phyloP scores from a whole-genome alignment of 2,888 invertebrate species.

The Cloeon dipterum region DNA sequence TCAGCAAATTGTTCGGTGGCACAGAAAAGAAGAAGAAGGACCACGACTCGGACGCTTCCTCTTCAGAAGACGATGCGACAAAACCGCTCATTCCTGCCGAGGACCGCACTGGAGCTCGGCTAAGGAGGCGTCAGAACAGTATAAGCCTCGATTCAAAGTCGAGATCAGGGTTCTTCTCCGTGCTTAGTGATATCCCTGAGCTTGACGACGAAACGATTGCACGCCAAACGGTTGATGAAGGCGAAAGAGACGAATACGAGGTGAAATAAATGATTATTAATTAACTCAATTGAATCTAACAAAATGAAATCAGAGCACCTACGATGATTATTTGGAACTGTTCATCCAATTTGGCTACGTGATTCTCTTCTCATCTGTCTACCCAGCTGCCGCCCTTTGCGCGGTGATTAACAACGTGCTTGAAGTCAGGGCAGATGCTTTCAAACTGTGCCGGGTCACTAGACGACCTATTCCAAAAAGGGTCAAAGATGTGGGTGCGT shows the following conservation, averaged over 20 bases:
- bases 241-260: conserved; percentile 41
- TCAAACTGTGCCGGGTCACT: conserved; percentile 44
- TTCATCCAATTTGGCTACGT: conserved; percentile 62
- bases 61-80: too few species aligned
- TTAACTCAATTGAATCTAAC: background rate
- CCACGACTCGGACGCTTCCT: too few species aligned
- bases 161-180: too few species aligned
- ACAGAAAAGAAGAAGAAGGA: too few species aligned
- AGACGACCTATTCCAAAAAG: conserved; percentile 40
- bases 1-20: too few species aligned
- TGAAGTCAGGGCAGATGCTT: conserved; percentile 49
- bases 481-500: conserved; percentile 48
- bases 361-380: conserved; percentile 51
- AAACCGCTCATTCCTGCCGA: too few species aligned
- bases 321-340: conserved; percentile 55
- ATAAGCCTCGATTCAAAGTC: too few species aligned
- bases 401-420: conserved; percentile 50
- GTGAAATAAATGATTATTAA: conserved; percentile 12
- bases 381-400: conserved; percentile 50
- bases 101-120: too few species aligned
- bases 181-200: conserved; percentile 16
- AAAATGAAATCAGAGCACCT: conserved; percentile 29
- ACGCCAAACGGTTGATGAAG: conserved; percentile 27
- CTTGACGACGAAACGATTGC: conserved; percentile 22
- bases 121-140: too few species aligned